A percentile compares a stretch with the other conserved stretches of the same genome.
These are phyloP conservation scores for Caenorhabditis sp. DNA, from an alignment of 2,888 invertebrate genomes.

Conservation along the genomic window DNA sequence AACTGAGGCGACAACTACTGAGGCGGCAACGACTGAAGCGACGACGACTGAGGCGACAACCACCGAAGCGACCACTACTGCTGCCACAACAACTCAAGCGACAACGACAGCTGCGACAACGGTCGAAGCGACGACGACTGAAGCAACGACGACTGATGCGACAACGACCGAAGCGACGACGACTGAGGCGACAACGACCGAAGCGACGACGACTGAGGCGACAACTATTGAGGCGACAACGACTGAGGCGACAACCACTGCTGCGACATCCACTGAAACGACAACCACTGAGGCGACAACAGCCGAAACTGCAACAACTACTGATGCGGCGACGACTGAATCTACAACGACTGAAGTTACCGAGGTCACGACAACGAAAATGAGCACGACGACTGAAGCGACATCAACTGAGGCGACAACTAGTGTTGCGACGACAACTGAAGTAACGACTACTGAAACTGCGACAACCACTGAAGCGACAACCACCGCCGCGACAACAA, in stretches of 20 bases:
- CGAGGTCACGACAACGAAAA: not conserved
- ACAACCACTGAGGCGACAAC: constrained; percentile 4
- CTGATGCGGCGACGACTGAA: no score
- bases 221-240: constrained; percentile 2
- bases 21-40: not conserved
- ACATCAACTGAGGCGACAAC: no score
- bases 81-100: no score
- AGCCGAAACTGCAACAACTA: not conserved
- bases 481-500: no score
- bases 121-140: no score
- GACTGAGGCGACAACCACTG: not conserved
- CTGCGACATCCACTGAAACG: not conserved
- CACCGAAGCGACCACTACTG: not conserved
- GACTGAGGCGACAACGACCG: not conserved
- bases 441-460: not conserved
- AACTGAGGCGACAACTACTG: no score
- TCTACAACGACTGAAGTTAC: no score
- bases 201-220: not conserved
- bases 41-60: not conserved
- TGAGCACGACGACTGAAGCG: not conserved
- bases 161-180: no score
- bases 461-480: not conserved
- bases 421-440: no score
- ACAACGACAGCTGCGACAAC: no score
- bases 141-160: not conserved